Percentiles rank a stretch among this genome's conserved stretches.
Conservation (phyloP, 2,888 invertebrate species). For the Chaitophorus viminalis region DNA sequence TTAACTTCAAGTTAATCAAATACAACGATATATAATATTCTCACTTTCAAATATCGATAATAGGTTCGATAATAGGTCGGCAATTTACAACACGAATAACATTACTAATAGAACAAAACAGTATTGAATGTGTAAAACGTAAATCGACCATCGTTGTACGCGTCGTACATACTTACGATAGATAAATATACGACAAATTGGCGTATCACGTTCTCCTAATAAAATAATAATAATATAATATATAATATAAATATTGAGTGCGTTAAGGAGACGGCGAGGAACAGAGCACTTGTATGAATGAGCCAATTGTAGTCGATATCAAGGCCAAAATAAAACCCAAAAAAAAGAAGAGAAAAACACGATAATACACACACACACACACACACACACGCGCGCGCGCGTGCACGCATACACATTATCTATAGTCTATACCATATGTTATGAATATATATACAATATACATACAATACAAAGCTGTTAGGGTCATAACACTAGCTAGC, state of each 20-base stretch:
- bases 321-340: slow-evolving; percentile 47
- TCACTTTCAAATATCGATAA: too few species aligned
- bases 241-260: not conserved
- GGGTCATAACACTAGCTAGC: slow-evolving; percentile 42
- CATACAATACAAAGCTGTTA: not conserved
- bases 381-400: not conserved
- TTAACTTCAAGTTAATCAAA: too few species aligned
- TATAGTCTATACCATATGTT: too few species aligned
- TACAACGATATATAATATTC: too few species aligned
- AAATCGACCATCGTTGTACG: not conserved
- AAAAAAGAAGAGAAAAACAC: slow-evolving; percentile 17
- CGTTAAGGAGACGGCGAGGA: not conserved
- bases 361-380: slow-evolving; percentile 9
- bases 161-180: not conserved
- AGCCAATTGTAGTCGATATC: slow-evolving; percentile 45
- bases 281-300: slow-evolving; percentile 46
- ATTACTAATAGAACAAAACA: not conserved
- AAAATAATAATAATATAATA: slow-evolving; percentile 14
- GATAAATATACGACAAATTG: slow-evolving; percentile 11
- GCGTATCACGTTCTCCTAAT: not conserved
- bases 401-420: too few species aligned
- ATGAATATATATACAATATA: too few species aligned
- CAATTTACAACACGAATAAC: not conserved
- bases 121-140: not conserved
- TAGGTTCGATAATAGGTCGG: not conserved